These are phyloP conservation scores for Epirrhoe tristata DNA, from an alignment of 2,888 invertebrate species.

Conservation along the genomic window DNA sequence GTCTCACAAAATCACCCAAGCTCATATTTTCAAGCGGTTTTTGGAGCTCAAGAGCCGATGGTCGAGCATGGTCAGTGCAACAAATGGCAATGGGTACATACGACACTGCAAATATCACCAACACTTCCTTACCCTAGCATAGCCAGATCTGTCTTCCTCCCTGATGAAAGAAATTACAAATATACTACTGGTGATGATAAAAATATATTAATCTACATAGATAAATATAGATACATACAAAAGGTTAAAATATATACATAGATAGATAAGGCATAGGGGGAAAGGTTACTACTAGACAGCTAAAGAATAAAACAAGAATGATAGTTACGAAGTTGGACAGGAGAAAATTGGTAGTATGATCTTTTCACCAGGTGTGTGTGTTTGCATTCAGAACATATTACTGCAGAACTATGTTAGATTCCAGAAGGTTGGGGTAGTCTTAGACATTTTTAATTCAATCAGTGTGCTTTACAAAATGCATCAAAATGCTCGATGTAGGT, in stretches of 20 bases:
- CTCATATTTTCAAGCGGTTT: slow-evolving; percentile 55
- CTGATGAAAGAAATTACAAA: slow-evolving; percentile 83
- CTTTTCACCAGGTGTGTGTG: slow-evolving; percentile 48
- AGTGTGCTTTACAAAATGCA: slow-evolving; percentile 62
- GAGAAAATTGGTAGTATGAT: slow-evolving; percentile 40
- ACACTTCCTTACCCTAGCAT: slow-evolving; percentile 84
- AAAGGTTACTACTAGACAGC: slow-evolving; percentile 40
- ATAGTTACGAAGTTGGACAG: slow-evolving; percentile 46
- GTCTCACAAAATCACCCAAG: slow-evolving; percentile 52
- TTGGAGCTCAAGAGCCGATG: slow-evolving; percentile 48
- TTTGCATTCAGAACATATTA: slow-evolving; percentile 81
- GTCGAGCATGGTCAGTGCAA: slow-evolving; percentile 61
- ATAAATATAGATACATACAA: slow-evolving; percentile 50
- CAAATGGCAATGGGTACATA: slow-evolving; percentile 61
- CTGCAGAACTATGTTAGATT: slow-evolving; percentile 35
- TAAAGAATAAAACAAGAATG: slow-evolving; percentile 39
- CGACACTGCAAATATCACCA: slow-evolving; percentile 73
- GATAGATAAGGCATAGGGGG: slow-evolving; percentile 43
- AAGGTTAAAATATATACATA: slow-evolving; percentile 48
- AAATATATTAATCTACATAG: slow-evolving; percentile 49
- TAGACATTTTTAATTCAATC: slow-evolving; percentile 17
- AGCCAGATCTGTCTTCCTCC: slow-evolving; percentile 85
- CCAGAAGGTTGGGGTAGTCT: slow-evolving; percentile 26
- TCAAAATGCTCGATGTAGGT: slow-evolving; percentile 57
- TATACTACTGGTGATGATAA: slow-evolving; percentile 59